Conservation (phyloP, 1,140 invertebrate species). For the Polyergus mexicanus region DNA sequence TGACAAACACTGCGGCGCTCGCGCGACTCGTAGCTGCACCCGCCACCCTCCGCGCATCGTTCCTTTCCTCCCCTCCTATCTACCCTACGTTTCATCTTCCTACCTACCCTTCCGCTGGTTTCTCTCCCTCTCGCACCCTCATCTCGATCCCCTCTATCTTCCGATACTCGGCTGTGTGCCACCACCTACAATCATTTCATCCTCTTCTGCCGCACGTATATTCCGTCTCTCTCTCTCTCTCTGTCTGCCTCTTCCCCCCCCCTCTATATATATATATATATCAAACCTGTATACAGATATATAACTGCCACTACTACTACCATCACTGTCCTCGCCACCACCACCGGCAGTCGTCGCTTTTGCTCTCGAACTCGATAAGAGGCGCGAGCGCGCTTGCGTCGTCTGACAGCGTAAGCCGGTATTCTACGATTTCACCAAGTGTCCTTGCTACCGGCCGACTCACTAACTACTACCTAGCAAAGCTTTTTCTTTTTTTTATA, state of each 20-base stretch:
- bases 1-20: slow-evolving; percentile 82
- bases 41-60: slow-evolving; percentile 71
- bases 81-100: slow-evolving; percentile 48
- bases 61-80: slow-evolving; percentile 57
- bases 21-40: slow-evolving; percentile 73
- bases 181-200: slow-evolving; percentile 71
- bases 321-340: slow-evolving; percentile 49
- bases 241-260: no score
- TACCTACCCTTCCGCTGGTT: slow-evolving; percentile 43
- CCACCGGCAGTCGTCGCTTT: slow-evolving; percentile 76
- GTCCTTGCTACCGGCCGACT: slow-evolving; percentile 68
- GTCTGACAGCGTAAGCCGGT: slow-evolving; percentile 71
- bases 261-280: slow-evolving; percentile 16
- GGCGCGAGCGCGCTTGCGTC: slow-evolving; percentile 78
- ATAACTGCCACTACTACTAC: slow-evolving; percentile 7
- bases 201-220: slow-evolving; percentile 37
- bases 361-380: slow-evolving; percentile 85
- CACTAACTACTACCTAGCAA: slow-evolving; percentile 49
- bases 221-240: slow-evolving; percentile 18
- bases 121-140: slow-evolving; percentile 26
- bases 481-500: slow-evolving; percentile 68
- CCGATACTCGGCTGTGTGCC: slow-evolving; percentile 65
- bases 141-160: slow-evolving; percentile 52
- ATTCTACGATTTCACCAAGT: slow-evolving; percentile 79
- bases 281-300: slow-evolving; percentile 19